Evolutionary conservation across 2,113 vertebrate genomes (phyloP).

Genomic region (Malurus alboscapulatus): DNA sequence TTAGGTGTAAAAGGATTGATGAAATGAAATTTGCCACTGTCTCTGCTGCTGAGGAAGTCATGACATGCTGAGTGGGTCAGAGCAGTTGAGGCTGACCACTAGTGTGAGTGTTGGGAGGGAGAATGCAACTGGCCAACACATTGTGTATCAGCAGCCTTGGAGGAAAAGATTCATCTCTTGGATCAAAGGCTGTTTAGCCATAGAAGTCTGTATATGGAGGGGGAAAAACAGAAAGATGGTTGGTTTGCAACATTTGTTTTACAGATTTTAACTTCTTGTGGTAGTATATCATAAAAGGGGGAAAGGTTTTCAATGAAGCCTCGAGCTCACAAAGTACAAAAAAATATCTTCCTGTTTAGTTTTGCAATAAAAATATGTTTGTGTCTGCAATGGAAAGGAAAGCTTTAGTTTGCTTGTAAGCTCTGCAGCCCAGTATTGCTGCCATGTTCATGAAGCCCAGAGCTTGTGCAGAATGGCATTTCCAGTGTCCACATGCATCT

Average conservation of each 20-base stretch:
- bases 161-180: background rate
- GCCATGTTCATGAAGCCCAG: background rate
- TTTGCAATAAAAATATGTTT: background rate
- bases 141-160: background rate
- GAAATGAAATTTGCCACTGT: background rate
- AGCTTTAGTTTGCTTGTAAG: background rate
- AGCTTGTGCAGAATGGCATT: background rate
- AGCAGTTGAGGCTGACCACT: background rate
- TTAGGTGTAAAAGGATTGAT: background rate
- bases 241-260: background rate
- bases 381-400: background rate
- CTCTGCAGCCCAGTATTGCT: background rate
- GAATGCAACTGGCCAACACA: background rate
- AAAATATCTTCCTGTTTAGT: background rate
- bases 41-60: background rate
- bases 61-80: fast-evolving
- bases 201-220: background rate
- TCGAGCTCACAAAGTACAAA: background rate
- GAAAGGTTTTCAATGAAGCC: background rate
- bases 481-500: background rate
- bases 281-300: background rate
- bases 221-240: background rate
- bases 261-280: background rate
- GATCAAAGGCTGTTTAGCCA: background rate
- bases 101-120: background rate